Percentiles rank a stretch among this genome's conserved stretches.
Evolutionary conservation across 2,113 vertebrate genomes (phyloP).

Genomic region (Pachycephala philippinensis): DNA sequence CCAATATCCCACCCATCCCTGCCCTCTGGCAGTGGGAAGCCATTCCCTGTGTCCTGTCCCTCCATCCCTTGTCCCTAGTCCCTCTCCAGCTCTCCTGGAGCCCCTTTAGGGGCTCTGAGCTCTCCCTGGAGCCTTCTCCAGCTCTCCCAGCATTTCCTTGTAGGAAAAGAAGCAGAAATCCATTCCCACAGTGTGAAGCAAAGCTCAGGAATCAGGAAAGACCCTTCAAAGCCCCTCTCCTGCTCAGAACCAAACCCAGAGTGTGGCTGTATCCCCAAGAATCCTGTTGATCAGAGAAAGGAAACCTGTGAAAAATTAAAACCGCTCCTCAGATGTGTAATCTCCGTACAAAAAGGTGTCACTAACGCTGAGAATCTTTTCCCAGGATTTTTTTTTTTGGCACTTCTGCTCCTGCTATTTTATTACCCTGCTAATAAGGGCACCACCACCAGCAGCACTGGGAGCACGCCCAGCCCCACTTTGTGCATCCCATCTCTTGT

Average conservation of each 20-base stretch:
- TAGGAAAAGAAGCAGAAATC: not conserved
- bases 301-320: not conserved
- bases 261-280: not conserved
- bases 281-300: not conserved
- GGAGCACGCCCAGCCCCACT: not conserved
- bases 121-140: not conserved
- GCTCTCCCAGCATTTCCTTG: not conserved
- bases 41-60: not conserved
- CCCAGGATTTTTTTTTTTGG: not conserved
- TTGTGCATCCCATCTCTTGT: fast-evolving
- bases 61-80: not conserved
- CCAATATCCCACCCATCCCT: not conserved
- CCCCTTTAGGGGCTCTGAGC: not conserved
- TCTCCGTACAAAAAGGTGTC: not conserved
- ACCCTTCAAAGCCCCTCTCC: not conserved
- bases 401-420: not conserved
- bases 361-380: not conserved
- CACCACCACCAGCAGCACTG: fast-evolving
- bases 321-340: fast-evolving
- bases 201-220: not conserved
- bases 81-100: not conserved
- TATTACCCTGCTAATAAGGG: not conserved
- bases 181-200: not conserved
- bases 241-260: fast-evolving
- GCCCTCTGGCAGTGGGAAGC: not conserved